Evolutionary conservation across 1,140 invertebrate species (phyloP), one percentile per base, ranked within the genome.

Genomic region (Heliconius congener): DNA sequence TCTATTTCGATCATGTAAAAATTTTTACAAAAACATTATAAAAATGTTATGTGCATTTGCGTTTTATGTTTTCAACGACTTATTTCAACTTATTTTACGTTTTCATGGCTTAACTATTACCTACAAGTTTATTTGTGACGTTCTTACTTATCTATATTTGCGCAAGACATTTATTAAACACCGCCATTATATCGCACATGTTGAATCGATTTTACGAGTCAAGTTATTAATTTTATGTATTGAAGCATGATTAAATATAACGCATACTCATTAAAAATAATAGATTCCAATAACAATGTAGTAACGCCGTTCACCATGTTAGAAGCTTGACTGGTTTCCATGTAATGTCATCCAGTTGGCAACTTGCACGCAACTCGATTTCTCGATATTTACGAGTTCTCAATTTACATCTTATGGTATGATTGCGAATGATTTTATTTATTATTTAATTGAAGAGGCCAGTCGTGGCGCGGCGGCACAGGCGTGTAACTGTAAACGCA

Each of bases 301-400:
- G 72, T 76, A 39, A 75, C 77, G 78, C 74, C 50, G 76, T 60
- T 82, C 76, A 76, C 75, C 78, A 85, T 81, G 84, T 86, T 88
- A 87, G 85, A 87, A 84, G 82, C 83, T 84, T 85, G 83, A 85
- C 83, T 82, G 84, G 84, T 85, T 88, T 87, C 84, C 87, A 87
- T 88, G 87, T 90, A 89, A 89, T 90, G 87, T 85, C 88, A 89
- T 87, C 82, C 82, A 83, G 73, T 86, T 66, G 75, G 57, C 82
- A 80, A 83, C 77, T 86, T 79, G 84, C 86, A 89, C 84, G 88
- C 89, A 86, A 91, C 75, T 80, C 81, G 81, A 84, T 86, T 80
- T 78, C 34, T 75, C 76, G 76, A 74, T 84, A 72, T 84, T 84
- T 84, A 86, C 77, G 73, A 83, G 74, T 81, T 83, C 81, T 83